phyloP scores from a whole-genome alignment of 2,113 vertebrate genomes.

The Dolichallabes microphthalmus region DNA sequence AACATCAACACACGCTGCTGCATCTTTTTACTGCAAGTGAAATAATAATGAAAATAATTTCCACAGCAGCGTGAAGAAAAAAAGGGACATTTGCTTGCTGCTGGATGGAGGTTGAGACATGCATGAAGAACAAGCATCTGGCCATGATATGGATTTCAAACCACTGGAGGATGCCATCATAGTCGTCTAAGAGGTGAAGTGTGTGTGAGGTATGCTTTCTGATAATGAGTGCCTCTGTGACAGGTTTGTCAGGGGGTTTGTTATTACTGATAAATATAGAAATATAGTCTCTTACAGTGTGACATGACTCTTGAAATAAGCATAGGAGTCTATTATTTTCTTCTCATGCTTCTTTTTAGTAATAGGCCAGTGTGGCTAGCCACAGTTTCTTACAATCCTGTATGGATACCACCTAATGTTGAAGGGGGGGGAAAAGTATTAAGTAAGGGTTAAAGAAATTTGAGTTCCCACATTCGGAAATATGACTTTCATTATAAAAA shows the following conservation, averaged over 20 bases:
- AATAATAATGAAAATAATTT: background rate
- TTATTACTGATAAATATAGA: background rate
- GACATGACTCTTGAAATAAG: background rate
- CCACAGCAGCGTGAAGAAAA: background rate
- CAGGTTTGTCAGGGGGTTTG: constrained; percentile 12
- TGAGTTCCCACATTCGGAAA: background rate
- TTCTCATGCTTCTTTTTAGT: background rate
- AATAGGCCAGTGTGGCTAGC: background rate
- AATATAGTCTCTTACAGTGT: background rate
- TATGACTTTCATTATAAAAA: background rate
- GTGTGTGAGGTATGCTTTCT: background rate
- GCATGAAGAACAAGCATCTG: background rate
- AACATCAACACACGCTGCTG: background rate
- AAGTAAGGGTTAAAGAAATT: background rate
- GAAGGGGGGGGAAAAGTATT: background rate
- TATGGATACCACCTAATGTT: background rate
- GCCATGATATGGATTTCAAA: constrained; percentile 8
- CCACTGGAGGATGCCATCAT: background rate
- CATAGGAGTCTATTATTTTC: background rate
- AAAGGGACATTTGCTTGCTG: background rate
- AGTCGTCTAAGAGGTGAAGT: constrained; percentile 1
- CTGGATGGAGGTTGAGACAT: background rate
- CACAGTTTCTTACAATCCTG: background rate
- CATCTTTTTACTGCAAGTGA: background rate
- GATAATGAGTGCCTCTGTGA: constrained; percentile 29